A percentile compares a stretch with the other conserved stretches of the same genome.
These are phyloP conservation scores for Andricus quercusramuli DNA, from an alignment of 2,888 invertebrate genomes.

Conservation along the genomic window DNA sequence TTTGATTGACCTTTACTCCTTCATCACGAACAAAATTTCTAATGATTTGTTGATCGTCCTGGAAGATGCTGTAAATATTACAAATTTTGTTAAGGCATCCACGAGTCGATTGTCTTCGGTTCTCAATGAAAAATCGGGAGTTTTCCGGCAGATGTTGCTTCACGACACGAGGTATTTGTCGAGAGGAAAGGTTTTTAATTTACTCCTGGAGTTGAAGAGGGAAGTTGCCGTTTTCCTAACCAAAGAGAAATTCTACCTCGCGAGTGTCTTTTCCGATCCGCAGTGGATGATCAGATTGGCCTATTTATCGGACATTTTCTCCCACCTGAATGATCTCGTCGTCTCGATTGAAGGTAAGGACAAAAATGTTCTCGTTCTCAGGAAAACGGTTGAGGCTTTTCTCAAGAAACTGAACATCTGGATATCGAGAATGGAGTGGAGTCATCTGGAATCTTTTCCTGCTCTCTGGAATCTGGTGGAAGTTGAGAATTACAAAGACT, in stretches of 20 bases:
- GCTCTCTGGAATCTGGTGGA: conserved; percentile 11
- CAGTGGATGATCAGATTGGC: conserved; percentile 1
- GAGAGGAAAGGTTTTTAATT: not conserved
- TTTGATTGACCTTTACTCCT: conserved; percentile 2
- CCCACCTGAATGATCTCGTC: not conserved
- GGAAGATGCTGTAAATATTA: not conserved
- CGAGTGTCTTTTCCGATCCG: not conserved
- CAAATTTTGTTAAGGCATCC: not conserved
- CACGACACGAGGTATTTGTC: conserved; percentile 4
- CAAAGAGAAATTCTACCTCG: not conserved
- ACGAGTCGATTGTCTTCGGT: not conserved
- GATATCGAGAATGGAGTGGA: not conserved
- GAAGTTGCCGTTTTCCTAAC: not conserved
- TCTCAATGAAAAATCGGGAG: not conserved
- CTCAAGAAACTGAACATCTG: not conserved
- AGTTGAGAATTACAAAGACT: not conserved
- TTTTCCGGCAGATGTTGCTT: not conserved
- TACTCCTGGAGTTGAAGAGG: conserved; percentile 10
- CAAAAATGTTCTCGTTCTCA: not conserved
- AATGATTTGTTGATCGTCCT: not conserved
- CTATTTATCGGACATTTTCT: conserved; percentile 21
- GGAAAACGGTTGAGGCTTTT: not conserved
- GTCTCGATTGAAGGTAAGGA: not conserved
- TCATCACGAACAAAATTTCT: not conserved
- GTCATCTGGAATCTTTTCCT: not conserved